Conservation (phyloP, 92 coral and sea anemone species). For the Umimayanthus kanabou region DNA sequence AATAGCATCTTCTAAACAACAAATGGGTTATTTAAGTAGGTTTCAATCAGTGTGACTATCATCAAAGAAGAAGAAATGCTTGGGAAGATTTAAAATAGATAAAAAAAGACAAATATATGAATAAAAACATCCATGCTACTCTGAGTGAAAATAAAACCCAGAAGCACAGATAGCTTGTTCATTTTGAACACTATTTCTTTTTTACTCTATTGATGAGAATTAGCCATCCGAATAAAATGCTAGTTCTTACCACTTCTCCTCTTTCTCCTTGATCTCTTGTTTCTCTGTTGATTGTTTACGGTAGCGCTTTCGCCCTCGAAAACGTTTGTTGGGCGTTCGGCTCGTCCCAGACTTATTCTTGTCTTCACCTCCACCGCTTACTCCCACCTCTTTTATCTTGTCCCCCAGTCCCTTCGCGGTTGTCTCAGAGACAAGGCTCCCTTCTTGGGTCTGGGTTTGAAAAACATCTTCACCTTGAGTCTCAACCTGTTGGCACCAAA, state of each 20-base stretch:
- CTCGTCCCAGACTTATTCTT: background rate
- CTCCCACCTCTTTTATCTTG: conserved; percentile 9
- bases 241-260: conserved; percentile 24
- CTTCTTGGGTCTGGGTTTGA: conserved; percentile 13
- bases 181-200: too few relatives aligned
- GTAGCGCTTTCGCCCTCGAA: conserved; percentile 29
- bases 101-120: too few relatives aligned
- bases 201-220: too few relatives aligned
- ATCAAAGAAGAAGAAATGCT: too few relatives aligned
- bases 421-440: background rate
- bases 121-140: too few relatives aligned
- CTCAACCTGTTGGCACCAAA: background rate
- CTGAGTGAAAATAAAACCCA: too few relatives aligned
- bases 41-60: too few relatives aligned
- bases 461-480: background rate
- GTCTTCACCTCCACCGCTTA: background rate
- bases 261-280: conserved; percentile 20
- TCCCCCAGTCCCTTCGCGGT: background rate
- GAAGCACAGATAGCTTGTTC: too few relatives aligned
- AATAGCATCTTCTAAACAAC: too few relatives aligned
- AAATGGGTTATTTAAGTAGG: too few relatives aligned
- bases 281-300: conserved; percentile 23
- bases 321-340: conserved; percentile 21
- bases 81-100: too few relatives aligned
- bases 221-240: too few relatives aligned